phyloP scores from a whole-genome alignment of 2,888 invertebrate species.

The Cecidostiba fungosa region DNA sequence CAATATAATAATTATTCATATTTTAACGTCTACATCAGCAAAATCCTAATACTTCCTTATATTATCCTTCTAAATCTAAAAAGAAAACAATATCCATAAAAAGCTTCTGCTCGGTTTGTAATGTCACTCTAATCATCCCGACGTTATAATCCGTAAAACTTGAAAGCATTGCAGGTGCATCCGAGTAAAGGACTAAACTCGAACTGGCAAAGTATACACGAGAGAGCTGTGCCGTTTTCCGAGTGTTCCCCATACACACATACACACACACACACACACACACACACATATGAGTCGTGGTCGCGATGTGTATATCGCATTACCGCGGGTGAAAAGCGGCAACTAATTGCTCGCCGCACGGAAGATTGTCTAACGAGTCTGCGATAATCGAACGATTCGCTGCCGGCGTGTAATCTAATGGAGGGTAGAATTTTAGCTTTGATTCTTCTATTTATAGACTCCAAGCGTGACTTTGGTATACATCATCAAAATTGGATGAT shows the following conservation, averaged over 20 bases:
- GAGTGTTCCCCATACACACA: background rate
- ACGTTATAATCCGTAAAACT: constrained; percentile 27
- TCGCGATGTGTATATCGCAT: constrained; percentile 15
- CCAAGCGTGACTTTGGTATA: background rate
- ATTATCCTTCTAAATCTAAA: background rate
- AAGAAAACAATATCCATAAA: background rate
- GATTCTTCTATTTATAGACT: background rate
- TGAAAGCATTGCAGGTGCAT: background rate
- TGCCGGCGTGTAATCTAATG: background rate
- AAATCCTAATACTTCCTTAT: background rate
- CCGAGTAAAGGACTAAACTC: background rate
- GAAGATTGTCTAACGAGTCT: constrained; percentile 25
- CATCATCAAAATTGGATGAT: no score
- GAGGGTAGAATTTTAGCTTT: background rate
- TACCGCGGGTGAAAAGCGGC: constrained; percentile 25
- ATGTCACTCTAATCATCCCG: constrained; percentile 48
- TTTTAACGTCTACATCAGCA: background rate
- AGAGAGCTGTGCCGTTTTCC: constrained; percentile 38
- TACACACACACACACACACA: background rate
- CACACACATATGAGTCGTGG: no score
- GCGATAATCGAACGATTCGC: constrained; percentile 21
- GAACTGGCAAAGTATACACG: constrained; percentile 26
- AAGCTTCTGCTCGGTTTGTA: constrained; percentile 27
- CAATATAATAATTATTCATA: background rate
- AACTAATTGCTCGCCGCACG: constrained; percentile 21